Base-by-base conservation (phyloP, 2,888 invertebrate genomes). In the Cremastinae sp. region DNA sequence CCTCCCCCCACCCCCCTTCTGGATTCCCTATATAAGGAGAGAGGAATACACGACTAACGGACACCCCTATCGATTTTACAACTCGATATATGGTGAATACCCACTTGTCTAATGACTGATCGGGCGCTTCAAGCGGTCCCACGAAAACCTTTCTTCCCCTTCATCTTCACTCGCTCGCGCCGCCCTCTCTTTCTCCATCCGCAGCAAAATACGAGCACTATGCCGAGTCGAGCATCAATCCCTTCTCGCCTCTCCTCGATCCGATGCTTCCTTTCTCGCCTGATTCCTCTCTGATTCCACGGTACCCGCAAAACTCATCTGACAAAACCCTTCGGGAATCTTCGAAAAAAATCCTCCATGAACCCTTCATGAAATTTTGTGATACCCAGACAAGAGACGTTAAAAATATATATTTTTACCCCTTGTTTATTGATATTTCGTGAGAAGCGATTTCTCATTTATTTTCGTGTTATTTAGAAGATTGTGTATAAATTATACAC, bases 61-160 rank as follows among this genome's bases (percentile, higher is more conserved):
- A 89, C 89, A 89, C 88, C 88, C 89, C 89, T 89, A 89, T 89
- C 89, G 89, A 89, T 89, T 89, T 89, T 89, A 89, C 89, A 89
- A 89, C 88, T 88, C 88, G 88, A 89, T 89, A 89, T 89, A 88
- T 87, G 28, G 87, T 85, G 87, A 88, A 88, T 88, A 88, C 88
- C 88, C 88, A 89, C 88, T 89, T 89, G 89, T 88, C 89, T 89
- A 89, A 89, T 89, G 89, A 89, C 89, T 89, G 89, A 89, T 89
- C 89, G 88, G 86, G 87, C 88, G 70, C 61, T 88, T 86, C 86
- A 84, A 85, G 86, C 85, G 81, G 81, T 59, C 35, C 61, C 61
- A 55, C 66, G 37, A 84, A 87, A 86, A 88, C 87, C 88, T 86
- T 86, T 87, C 83, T 81, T 83, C 82, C 80, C 75, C 75, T 71